Evolutionary conservation across 2,888 invertebrate species (phyloP).

Genomic region (Spialia ferax): DNA sequence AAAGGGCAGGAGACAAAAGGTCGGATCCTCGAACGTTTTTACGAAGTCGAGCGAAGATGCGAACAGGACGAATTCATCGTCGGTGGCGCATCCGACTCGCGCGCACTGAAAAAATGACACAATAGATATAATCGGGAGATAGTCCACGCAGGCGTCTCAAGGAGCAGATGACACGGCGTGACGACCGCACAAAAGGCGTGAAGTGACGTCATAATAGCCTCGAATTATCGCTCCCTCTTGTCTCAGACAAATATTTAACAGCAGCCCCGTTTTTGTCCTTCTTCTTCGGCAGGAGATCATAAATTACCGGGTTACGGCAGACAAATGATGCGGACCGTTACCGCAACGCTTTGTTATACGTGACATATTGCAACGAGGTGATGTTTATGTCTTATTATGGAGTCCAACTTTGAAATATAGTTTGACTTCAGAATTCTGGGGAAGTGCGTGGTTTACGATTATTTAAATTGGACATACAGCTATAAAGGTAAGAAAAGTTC

Average conservation of each 20-base stretch:
- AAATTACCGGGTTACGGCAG: conserved; percentile 80
- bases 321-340: conserved; percentile 84
- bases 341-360: conserved; percentile 77
- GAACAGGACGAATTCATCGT: conserved; percentile 82
- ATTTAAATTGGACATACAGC: background rate
- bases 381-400: conserved; percentile 85
- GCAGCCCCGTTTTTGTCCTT: conserved; percentile 80
- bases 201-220: conserved; percentile 86
- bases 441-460: conserved; percentile 48
- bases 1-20: conserved; percentile 83
- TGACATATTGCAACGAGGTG: conserved; percentile 81
- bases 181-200: conserved; percentile 85
- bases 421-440: conserved; percentile 58
- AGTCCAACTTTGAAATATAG: conserved; percentile 65
- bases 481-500: too few species aligned
- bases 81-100: conserved; percentile 84
- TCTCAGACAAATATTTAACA: conserved; percentile 86
- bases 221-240: conserved; percentile 86
- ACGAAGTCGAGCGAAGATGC: conserved; percentile 79
- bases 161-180: conserved; percentile 85
- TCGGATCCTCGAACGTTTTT: conserved; percentile 80
- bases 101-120: conserved; percentile 81
- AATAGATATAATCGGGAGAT: conserved; percentile 86
- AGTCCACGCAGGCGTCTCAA: conserved; percentile 83
- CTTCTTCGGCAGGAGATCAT: conserved; percentile 80